phyloP scores from a whole-genome alignment of 2,113 vertebrate genomes.

The Dromaius novaehollandiae region DNA sequence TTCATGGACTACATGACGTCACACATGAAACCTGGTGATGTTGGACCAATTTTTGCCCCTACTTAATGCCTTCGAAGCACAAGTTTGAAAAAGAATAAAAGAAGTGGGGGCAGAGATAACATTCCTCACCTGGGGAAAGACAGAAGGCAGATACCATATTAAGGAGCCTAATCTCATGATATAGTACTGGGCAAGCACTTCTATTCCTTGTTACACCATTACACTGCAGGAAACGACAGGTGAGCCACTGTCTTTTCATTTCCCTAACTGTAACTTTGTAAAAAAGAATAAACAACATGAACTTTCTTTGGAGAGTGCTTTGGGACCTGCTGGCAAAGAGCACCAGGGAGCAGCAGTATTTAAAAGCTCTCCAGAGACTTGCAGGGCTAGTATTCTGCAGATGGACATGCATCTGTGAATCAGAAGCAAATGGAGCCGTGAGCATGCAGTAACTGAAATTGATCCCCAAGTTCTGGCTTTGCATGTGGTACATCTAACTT shows the following conservation, averaged over 20 bases:
- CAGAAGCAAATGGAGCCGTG: not conserved
- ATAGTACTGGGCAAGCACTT: not conserved
- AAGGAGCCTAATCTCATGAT: not conserved
- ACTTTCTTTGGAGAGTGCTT: not conserved
- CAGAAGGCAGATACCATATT: not conserved
- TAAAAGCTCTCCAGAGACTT: not conserved
- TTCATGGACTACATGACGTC: not conserved
- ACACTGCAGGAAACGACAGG: not conserved
- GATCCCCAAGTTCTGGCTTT: not conserved
- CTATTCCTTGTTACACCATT: not conserved
- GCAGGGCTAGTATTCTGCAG: not conserved
- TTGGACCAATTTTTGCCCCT: not conserved
- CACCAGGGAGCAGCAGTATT: not conserved
- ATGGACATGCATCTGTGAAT: not conserved
- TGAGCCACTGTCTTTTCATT: not conserved
- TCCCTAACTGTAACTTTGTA: not conserved
- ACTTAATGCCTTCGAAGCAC: not conserved
- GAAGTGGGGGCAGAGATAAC: not conserved
- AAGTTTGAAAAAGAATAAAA: not conserved
- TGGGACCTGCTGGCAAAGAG: not conserved
- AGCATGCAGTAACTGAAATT: not conserved
- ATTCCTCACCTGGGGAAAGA: not conserved
- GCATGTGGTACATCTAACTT: not conserved
- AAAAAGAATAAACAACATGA: accelerated
- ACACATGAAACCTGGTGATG: not conserved